phyloP scores from a whole-genome alignment of 2,888 invertebrate species.

The Opisthograptis luteolata region DNA sequence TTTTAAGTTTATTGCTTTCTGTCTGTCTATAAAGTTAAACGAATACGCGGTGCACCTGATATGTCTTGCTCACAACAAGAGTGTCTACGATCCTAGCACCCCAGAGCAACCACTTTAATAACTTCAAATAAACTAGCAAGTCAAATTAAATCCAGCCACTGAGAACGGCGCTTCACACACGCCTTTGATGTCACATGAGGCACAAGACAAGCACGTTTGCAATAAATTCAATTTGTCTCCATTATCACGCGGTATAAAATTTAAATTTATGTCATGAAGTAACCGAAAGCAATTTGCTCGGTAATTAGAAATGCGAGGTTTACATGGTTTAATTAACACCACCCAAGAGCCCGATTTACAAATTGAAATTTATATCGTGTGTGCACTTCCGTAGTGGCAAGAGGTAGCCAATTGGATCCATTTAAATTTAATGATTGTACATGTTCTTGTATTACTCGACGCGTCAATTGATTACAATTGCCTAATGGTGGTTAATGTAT shows the following conservation, averaged over 20 bases:
- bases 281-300: constrained; percentile 36
- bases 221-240: constrained; percentile 16
- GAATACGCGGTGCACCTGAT: no score
- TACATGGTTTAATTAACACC: constrained; percentile 38
- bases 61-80: no score
- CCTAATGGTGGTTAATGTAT: background rate
- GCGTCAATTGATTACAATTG: background rate
- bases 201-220: constrained; percentile 4
- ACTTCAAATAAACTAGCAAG: no score
- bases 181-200: background rate
- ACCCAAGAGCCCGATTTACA: constrained; percentile 28
- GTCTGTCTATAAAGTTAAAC: no score
- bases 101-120: no score
- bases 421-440: constrained; percentile 23
- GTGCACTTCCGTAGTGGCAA: constrained; percentile 16
- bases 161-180: background rate
- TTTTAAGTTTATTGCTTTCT: no score
- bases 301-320: constrained; percentile 40
- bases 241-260: constrained; percentile 28
- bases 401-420: constrained; percentile 22
- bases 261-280: constrained; percentile 32
- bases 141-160: constrained; percentile 1
- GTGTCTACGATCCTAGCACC: no score
- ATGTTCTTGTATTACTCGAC: constrained; percentile 5
- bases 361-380: constrained; percentile 39